Base-by-base conservation (phyloP, 2,113 vertebrate genomes). In the Hylia prasina region DNA sequence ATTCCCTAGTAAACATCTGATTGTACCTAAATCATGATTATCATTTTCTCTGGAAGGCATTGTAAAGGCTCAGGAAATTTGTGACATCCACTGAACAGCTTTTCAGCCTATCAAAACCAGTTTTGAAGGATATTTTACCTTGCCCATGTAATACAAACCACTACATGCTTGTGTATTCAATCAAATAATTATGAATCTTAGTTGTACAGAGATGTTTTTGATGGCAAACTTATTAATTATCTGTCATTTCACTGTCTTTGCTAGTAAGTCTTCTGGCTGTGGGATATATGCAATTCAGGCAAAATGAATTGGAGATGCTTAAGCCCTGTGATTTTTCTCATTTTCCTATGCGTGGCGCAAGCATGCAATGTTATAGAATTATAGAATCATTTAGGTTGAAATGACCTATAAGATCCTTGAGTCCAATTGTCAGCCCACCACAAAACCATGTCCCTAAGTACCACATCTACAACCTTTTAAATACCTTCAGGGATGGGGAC, bases 401-500 rank as follows among this genome's bases (percentile, higher is more conserved):
- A 20, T 48, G 20, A 71, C 42, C 35, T 48, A 6, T 44, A 37
- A 39, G 22, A 37, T 24, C 37, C 19, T 44, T 27, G 37, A 73
- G 15, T 65, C 27, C 33, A 58, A 0, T 19, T 58, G 15, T 33
- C 40, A 33, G 22, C 23, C 15, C 18, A 24, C 13, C 37, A 33
- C 22, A 33, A 27, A 58, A 9, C 19, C 10, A 20, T 0, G 1
- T 58, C 15, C 13, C 22, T 13, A 51, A 37, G 10, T 51, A 27
- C 51, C 27, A 28, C 19, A 58, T 51, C 19, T 33, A 39, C 19
- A 5, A 1, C 40, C 19, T 58, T 72, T 23, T 16, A 58, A 44
- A 44, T 37, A 28, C 10, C 10, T 51, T 37, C 37, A 28, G 22
- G 8, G 7, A 9, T 0, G 0, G 31, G 15, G 21, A 33, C 25